A percentile compares a stretch with the other conserved stretches of the same genome.
phyloP scores from a whole-genome alignment of 30 jellyfish, hydroid and myxozoan genomes.

The Phacellophora camtschatica region DNA sequence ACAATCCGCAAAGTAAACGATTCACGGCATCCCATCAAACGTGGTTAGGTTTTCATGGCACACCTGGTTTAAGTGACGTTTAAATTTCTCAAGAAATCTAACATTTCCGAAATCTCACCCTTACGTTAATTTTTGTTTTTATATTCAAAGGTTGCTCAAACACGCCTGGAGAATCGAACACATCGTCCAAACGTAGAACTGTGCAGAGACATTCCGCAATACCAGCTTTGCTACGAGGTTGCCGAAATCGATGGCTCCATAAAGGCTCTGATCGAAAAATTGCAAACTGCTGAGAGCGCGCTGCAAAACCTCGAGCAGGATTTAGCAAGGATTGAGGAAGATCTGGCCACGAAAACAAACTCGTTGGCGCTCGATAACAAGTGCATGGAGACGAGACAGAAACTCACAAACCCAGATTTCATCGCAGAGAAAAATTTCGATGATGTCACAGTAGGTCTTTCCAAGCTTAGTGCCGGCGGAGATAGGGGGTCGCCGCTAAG shows the following conservation, averaged over 20 bases:
- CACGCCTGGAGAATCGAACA: slow-evolving; percentile 89
- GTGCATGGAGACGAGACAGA: slow-evolving; percentile 80
- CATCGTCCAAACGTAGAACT: slow-evolving; percentile 86
- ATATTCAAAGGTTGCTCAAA: slow-evolving; percentile 85
- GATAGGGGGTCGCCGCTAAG: slow-evolving; percentile 30
- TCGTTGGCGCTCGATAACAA: slow-evolving; percentile 82
- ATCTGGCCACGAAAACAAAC: slow-evolving; percentile 68
- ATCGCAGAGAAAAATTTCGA: slow-evolving; percentile 13
- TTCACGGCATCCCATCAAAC: no score
- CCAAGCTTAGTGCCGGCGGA: slow-evolving; percentile 18
- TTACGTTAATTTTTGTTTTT: background rate
- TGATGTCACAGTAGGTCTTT: slow-evolving; percentile 31
- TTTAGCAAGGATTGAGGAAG: slow-evolving; percentile 83
- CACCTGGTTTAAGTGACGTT: no score
- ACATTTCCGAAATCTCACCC: background rate
- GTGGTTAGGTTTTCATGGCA: no score
- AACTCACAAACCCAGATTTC: slow-evolving; percentile 49
- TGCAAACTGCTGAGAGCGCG: slow-evolving; percentile 83
- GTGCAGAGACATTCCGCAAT: slow-evolving; percentile 95
- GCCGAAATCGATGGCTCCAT: slow-evolving; percentile 93
- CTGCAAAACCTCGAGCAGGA: slow-evolving; percentile 69
- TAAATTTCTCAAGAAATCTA: no score
- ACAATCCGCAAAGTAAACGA: no score
- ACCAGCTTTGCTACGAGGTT: slow-evolving; percentile 91
- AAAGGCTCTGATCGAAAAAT: slow-evolving; percentile 67